Evolutionary conservation across 1,140 invertebrate genomes (phyloP), one percentile per base, ranked within the genome.

Genomic region (Pararge aegeria): DNA sequence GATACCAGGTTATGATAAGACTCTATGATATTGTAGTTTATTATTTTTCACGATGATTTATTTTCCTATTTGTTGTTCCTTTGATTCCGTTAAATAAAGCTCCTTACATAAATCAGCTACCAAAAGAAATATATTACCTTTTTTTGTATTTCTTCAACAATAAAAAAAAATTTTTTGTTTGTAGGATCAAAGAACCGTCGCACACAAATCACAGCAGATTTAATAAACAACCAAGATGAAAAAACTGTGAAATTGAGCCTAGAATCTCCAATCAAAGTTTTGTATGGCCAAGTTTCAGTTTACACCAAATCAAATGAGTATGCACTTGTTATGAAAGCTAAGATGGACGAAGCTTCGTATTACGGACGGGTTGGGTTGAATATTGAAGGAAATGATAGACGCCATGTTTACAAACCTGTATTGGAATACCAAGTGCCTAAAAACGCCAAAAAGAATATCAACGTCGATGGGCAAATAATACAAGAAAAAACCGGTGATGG

Each of bases 381-480:
- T 2, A 88, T 92, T 3, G 90, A 91, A 48, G 93, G 93, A 7
- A 84, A 84, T 42, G 85, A 87, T 0, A 72, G 76, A 20, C 78
- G 84, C 50, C 64, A 74, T 20, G 92, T 93, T 3, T 95, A 94
- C 74, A 93, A 91, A 55, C 95, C 95, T 0, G 68, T 95, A 0
- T 80, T 96, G 15, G 93, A 95, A 70, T 94, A 94, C 70, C 91
- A 91, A 74, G 60, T 92, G 40, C 93, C 94, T 1, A 88, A 91
- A 60, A 84, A 91, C 54, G 80, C 83, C 67, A 87, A 88, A 48
- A 69, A 85, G 34, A 64, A 53, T 10, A 64, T 84, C 4, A 76
- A 78, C 6, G 69, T 89, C n/a, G 77, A 83, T 30, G 87, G 87
- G 21, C 74, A 87, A 67, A 68, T 89, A 1, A 61, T 75, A 9